Conservation (phyloP, 2,113 vertebrate genomes). For the Gobius niger region DNA sequence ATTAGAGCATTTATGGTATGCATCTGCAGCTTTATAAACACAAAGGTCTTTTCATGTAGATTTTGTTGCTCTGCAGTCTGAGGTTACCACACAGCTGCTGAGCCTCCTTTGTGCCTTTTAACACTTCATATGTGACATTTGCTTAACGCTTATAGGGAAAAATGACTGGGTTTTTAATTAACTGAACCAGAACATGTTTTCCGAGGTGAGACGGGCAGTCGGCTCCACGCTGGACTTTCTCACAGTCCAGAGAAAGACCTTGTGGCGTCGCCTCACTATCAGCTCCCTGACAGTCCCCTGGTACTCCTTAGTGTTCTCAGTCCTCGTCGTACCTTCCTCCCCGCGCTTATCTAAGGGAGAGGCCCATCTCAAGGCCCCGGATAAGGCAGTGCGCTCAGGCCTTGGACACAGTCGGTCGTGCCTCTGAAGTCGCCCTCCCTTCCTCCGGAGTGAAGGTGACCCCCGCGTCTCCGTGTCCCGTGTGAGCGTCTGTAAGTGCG, state of each 20-base stretch:
- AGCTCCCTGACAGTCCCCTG: not conserved
- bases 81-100: too few species aligned
- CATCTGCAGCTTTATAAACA: too few species aligned
- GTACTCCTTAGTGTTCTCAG: slow-evolving; percentile 40
- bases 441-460: slow-evolving; percentile 67
- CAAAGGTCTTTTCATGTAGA: too few species aligned
- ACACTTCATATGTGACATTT: too few species aligned
- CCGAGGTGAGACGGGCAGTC: too few species aligned
- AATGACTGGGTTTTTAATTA: too few species aligned
- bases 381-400: slow-evolving; percentile 58
- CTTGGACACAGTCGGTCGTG: slow-evolving; percentile 54
- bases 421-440: slow-evolving; percentile 18
- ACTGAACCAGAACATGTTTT: too few species aligned
- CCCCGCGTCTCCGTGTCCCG: slow-evolving; percentile 25
- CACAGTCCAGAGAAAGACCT: slow-evolving; percentile 29
- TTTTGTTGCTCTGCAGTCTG: too few species aligned
- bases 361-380: slow-evolving; percentile 51
- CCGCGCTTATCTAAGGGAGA: slow-evolving; percentile 47
- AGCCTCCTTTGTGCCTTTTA: too few species aligned
- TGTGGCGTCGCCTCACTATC: too few species aligned
- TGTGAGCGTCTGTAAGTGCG: slow-evolving; percentile 23
- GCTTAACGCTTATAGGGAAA: too few species aligned
- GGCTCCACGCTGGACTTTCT: slow-evolving; percentile 13
- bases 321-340: slow-evolving; percentile 31
- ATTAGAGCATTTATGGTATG: too few species aligned